phyloP scores from a whole-genome alignment of 2,797 vertebrate genomes.

The Sebastes kiyomatsui region DNA sequence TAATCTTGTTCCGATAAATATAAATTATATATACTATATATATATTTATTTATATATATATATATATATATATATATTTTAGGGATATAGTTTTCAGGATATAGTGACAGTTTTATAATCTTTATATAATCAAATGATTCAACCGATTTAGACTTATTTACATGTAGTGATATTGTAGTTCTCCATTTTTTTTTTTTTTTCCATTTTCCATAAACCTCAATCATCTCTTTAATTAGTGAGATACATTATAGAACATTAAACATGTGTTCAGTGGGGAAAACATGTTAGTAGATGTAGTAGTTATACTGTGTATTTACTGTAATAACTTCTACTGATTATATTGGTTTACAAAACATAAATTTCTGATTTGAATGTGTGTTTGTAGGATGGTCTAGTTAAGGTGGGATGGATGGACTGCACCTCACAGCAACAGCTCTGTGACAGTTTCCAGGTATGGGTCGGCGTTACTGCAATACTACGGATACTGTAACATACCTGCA shows the following conservation, averaged over 20 bases:
- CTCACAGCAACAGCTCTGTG: slow-evolving; percentile 88
- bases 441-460: slow-evolving; percentile 82
- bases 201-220: neutral
- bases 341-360: neutral
- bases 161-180: neutral
- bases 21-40: too few species aligned
- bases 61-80: too few species aligned
- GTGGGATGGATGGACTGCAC: slow-evolving; percentile 96
- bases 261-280: neutral
- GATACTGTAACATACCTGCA: neutral
- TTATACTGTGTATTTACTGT: neutral
- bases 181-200: neutral
- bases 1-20: too few species aligned
- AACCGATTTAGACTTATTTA: neutral
- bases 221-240: neutral
- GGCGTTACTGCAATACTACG: neutral
- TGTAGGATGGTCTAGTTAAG: slow-evolving; percentile 91
- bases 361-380: neutral
- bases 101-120: too few species aligned
- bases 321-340: neutral
- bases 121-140: too few species aligned
- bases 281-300: neutral
- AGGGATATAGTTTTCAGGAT: too few species aligned
- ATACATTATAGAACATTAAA: neutral
- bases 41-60: too few species aligned